Evolutionary conservation across 1,140 invertebrate genomes (phyloP), one percentile per base, ranked within the genome.

Genomic region (Drosophila murphyi): DNA sequence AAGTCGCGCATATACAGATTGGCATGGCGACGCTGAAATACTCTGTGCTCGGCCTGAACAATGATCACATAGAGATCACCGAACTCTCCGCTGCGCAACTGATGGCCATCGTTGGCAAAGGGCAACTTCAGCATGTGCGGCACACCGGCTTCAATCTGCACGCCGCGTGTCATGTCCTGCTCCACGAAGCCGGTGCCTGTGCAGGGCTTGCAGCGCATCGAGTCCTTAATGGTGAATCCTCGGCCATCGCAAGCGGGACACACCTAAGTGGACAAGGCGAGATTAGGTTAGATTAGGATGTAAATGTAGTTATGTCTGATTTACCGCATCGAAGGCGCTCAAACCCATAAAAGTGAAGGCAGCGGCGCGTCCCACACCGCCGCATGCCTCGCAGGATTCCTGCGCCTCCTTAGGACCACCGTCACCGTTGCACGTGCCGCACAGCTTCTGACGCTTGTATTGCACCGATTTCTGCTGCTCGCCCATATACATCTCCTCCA

Each of bases 401-500:
- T 62, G 78, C 0, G 31, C 78, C 28, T 83, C 96, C 81, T 96
- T 95, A 90, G 97, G 97, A 6, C 97, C 96, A 28, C 97, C 97
- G 64, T 94, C 94, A 88, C 98, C 98, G 73, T 95, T 94, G 93
- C 98, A 99, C 83, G 94, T 94, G 10, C 93, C 92, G 93, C 98
- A 99, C 1, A 98, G 95, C 93, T 97, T 97, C 28, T 75, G 80
- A 92, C 97, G 97, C 90, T 95, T 96, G 50, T 98, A 93, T 75
- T 97, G 96, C 59, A 98, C 93, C 90, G 97, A 97, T 28, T 97
- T 94, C 5, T 96, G 96, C 92, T 96, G 96, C 37, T 77, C 78
- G 2, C 98, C 98, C 93, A 97, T 96, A 90, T 98, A 99, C 80
- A 99, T 93, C 89, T 98, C 97, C 93, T 98, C 97, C 63, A 99